These are phyloP conservation scores for Neodiprion pinetum DNA, from an alignment of 1,140 invertebrate genomes.

Conservation along the genomic window DNA sequence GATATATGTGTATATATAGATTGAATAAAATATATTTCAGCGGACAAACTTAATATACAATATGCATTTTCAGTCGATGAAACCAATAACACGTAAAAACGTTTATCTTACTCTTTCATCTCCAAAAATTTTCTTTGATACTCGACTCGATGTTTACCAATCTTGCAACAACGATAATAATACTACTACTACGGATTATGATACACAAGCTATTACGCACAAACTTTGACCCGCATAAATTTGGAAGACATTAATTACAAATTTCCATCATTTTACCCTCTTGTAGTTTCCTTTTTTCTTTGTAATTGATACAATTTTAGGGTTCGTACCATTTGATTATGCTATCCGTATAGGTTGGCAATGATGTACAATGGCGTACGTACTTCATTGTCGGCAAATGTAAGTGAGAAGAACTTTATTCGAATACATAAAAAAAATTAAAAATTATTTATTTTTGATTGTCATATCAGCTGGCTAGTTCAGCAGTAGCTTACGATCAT, in stretches of 20 bases:
- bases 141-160: neutral
- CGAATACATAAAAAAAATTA: too few relatives aligned
- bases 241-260: slow-evolving; percentile 5
- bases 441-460: too few relatives aligned
- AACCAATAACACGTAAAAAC: neutral
- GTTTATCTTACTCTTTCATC: neutral
- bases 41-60: slow-evolving; percentile 8
- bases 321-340: too few relatives aligned
- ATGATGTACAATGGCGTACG: neutral
- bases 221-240: neutral
- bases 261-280: neutral
- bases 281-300: neutral
- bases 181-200: neutral
- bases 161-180: neutral
- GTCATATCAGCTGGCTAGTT: too few relatives aligned
- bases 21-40: slow-evolving; percentile 17
- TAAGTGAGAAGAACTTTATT: too few relatives aligned
- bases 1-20: neutral
- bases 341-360: neutral
- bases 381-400: too few relatives aligned
- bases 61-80: neutral
- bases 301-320: neutral
- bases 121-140: neutral
- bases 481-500: too few relatives aligned
- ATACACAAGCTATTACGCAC: neutral